Conservation (phyloP, 2,113 vertebrate genomes). For the Ammospiza caudacuta region DNA sequence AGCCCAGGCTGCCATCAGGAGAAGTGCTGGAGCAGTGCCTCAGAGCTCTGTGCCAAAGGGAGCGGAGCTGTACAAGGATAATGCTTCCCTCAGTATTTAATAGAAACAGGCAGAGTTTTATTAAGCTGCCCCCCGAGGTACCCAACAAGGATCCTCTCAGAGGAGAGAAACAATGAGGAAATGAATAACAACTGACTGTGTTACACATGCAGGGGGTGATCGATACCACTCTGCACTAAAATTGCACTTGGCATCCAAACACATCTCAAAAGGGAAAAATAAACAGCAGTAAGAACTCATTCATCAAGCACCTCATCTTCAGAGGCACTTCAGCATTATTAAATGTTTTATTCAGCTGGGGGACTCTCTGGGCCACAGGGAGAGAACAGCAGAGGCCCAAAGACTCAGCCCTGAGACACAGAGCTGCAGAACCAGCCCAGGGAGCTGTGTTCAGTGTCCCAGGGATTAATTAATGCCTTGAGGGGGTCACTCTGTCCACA, state of each 20-base stretch:
- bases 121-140: constrained; percentile 9
- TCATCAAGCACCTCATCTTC: background rate
- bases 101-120: constrained; percentile 1
- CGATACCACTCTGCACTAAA: constrained; percentile 15
- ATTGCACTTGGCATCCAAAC: background rate
- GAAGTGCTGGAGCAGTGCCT: background rate
- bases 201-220: background rate
- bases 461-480: background rate
- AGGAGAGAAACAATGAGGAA: background rate
- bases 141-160: background rate
- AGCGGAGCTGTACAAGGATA: background rate
- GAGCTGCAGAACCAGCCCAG: background rate
- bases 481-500: background rate
- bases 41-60: background rate
- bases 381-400: background rate
- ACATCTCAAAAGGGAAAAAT: background rate
- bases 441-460: background rate
- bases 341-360: background rate
- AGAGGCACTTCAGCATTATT: background rate
- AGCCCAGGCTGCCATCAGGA: background rate
- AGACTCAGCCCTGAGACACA: background rate
- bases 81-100: background rate
- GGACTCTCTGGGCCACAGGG: background rate
- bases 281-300: background rate
- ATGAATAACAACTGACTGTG: constrained; percentile 16